These are phyloP conservation scores for Psilanteris sp. DNA, from an alignment of 1,140 invertebrate species.

Conservation along the genomic window DNA sequence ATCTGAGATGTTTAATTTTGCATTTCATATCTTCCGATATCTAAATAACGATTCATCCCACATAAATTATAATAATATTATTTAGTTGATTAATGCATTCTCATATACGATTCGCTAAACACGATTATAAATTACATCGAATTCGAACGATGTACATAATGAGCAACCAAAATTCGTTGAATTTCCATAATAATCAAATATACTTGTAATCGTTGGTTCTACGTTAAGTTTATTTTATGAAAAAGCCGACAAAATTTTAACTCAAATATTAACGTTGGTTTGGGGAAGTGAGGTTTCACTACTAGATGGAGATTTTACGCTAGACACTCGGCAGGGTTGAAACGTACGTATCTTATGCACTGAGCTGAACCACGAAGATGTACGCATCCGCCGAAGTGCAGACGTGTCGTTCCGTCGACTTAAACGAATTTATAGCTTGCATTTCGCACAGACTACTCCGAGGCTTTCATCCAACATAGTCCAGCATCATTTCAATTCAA, in stretches of 20 bases:
- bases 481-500: conserved; percentile 13
- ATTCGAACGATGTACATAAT: not conserved
- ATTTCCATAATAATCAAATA: conserved; percentile 7
- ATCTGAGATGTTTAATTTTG: too few relatives aligned
- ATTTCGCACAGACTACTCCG: conserved; percentile 13
- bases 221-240: conserved; percentile 2
- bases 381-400: conserved; percentile 45
- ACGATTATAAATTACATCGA: not conserved
- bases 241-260: conserved; percentile 14
- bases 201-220: not conserved
- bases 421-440: conserved; percentile 45
- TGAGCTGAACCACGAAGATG: conserved; percentile 33
- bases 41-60: not conserved
- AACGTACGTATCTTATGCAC: conserved; percentile 37
- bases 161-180: not conserved
- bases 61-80: conserved; percentile 4
- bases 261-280: conserved; percentile 34
- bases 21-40: too few relatives aligned
- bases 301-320: conserved; percentile 13
- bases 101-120: not conserved
- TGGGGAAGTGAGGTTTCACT: not conserved
- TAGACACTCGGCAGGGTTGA: conserved; percentile 13
- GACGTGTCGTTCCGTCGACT: conserved; percentile 46
- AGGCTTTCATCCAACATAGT: conserved; percentile 8
- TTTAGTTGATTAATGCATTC: too few relatives aligned